Percentiles rank a stretch among this genome's conserved stretches.
Conservation (phyloP, 1,140 invertebrate genomes). For the Venustaconcha ellipsiformis region DNA sequence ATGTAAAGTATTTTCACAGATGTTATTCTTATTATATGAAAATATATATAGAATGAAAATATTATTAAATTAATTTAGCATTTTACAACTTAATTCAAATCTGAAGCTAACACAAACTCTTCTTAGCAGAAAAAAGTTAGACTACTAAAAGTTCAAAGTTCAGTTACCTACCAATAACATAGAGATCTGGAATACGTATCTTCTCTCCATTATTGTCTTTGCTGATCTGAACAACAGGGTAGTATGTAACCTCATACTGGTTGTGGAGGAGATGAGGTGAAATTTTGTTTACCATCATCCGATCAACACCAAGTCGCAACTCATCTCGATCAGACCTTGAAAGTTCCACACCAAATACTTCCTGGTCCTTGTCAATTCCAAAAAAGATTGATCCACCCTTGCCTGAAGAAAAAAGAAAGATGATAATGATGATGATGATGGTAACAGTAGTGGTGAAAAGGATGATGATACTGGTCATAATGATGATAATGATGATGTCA, state of each 20-base stretch:
- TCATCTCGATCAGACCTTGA: slow-evolving; percentile 17
- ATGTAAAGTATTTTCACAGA: too few relatives aligned
- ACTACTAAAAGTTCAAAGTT: too few relatives aligned
- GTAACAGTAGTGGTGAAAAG: too few relatives aligned
- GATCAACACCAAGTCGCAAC: slow-evolving; percentile 26
- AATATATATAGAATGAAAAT: too few relatives aligned
- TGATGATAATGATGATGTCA: too few relatives aligned
- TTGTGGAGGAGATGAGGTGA: slow-evolving; percentile 16
- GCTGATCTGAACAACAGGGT: slow-evolving; percentile 5
- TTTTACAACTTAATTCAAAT: too few relatives aligned
- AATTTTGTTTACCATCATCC: slow-evolving; percentile 11
- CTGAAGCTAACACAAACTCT: too few relatives aligned
- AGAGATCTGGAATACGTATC: slow-evolving; percentile 5
- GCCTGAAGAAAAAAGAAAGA: slow-evolving; percentile 7
- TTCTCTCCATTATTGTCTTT: not conserved
- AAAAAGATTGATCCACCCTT: slow-evolving; percentile 18
- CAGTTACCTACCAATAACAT: slow-evolving; percentile 17
- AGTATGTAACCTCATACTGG: slow-evolving; percentile 7
- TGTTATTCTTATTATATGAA: too few relatives aligned
- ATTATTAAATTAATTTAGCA: too few relatives aligned
- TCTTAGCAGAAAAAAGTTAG: too few relatives aligned
- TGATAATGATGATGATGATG: too few relatives aligned
- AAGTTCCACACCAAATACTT: slow-evolving; percentile 23
- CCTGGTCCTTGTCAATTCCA: slow-evolving; percentile 12
- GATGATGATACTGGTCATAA: too few relatives aligned